Evolutionary conservation across 1,140 invertebrate species (phyloP), one percentile per base, ranked within the genome.

Genomic region (Halictus rubicundus): DNA sequence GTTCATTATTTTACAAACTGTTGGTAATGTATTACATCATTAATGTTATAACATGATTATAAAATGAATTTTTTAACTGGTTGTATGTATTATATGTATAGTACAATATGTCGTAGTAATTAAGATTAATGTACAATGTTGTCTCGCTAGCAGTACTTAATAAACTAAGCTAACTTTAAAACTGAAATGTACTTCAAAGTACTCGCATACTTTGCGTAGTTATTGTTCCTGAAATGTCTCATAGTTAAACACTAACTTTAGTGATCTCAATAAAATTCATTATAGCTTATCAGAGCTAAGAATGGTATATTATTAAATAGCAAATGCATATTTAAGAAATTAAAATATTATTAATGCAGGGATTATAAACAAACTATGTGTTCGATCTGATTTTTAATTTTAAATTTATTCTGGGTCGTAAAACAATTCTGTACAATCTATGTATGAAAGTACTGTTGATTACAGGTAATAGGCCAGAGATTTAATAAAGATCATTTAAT

Each of bases 41-140:
- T 84, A 74, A 80, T 83, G 82, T 84, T 68, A 54, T 83, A 85
- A 84, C 68, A 73, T 84, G 87, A 82, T 89, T 85, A 84, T 80
- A 86, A 89, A 87, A 88, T 82, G 69, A 74, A 86, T 79, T 68
- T 68, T 73, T 74, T 49, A 72, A 72, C 14, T 57, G 75, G 54
- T 70, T 84, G 32, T 79, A n/a, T 84, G 46, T 75, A 32, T 32
- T 32, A 32, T 32, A 32, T 83, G 83, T 54, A 73, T 78, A 68
- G 39, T 66, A 81, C 49, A 75, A 68, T 82, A 77, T 61, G 49
- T 77, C 73, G 78, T 72, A 70, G n/a, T 75, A 82, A 74, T 80
- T 72, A 76, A 76, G 61, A 42, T 80, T 68, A 75, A 68, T 39
- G 49, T 60, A 66, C n/a, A 19, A 39, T 23, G 54, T 73, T n/a